Conservation (phyloP, 2,888 invertebrate genomes). For the Hermodice carunculata region DNA sequence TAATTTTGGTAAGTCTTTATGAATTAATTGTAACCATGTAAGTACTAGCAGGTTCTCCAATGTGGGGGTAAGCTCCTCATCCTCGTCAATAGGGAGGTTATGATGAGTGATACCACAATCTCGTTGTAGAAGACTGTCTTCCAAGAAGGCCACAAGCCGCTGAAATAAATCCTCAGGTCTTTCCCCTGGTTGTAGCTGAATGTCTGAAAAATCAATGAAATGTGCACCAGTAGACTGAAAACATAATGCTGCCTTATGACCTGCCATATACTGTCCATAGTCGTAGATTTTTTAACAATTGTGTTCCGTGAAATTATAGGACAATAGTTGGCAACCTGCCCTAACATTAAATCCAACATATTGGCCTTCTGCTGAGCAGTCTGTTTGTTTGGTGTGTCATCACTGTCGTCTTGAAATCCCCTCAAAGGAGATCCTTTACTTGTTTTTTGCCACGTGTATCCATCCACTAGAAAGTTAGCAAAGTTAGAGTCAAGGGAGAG, state of each 20-base stretch:
- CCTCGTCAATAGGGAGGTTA: background rate
- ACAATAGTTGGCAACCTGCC: background rate
- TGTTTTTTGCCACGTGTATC: background rate
- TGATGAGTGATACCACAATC: background rate
- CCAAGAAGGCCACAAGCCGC: too few relatives aligned
- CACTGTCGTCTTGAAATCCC: background rate
- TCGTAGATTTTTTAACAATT: conserved; percentile 37
- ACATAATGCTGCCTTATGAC: conserved; percentile 33
- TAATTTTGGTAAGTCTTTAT: conserved; percentile 30
- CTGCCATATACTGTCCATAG: conserved; percentile 38
- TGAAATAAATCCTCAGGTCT: too few relatives aligned
- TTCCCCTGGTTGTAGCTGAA: too few relatives aligned
- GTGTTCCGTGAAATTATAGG: conserved; percentile 29
- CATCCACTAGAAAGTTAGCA: background rate
- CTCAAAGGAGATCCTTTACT: background rate
- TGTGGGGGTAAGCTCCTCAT: background rate
- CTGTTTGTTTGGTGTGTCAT: background rate
- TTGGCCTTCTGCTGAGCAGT: background rate
- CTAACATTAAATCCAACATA: background rate
- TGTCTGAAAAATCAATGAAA: background rate
- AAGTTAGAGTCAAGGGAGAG: background rate
- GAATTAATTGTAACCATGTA: conserved; percentile 37
- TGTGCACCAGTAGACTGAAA: background rate
- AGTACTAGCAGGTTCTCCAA: conserved; percentile 33
- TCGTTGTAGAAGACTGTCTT: too few relatives aligned